Percentiles rank a stretch among this genome's conserved stretches.
Conservation (phyloP, 1,140 invertebrate genomes). For the Platyscapa corneri region DNA sequence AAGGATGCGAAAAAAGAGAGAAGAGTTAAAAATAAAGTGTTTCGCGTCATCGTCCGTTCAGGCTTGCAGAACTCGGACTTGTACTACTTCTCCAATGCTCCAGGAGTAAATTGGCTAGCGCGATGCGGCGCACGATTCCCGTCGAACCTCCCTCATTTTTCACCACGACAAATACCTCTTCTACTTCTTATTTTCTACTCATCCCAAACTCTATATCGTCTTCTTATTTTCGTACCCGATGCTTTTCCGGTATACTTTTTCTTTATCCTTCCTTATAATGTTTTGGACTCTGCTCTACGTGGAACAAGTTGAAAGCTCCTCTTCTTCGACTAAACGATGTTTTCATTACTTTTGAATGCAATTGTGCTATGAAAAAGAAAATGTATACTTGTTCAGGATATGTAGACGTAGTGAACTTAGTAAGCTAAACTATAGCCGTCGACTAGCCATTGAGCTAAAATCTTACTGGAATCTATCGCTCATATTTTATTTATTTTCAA, state of each 20-base stretch:
- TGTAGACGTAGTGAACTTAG: too few species aligned
- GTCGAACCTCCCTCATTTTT: constrained; percentile 46
- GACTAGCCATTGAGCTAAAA: too few species aligned
- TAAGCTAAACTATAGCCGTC: too few species aligned
- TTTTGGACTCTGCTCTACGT: neutral
- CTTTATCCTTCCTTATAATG: neutral
- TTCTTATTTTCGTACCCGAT: neutral
- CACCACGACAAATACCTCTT: constrained; percentile 36
- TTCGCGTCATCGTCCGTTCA: neutral
- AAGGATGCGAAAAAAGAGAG: neutral
- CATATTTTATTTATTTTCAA: too few species aligned
- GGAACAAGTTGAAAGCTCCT: neutral
- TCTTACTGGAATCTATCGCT: too few species aligned
- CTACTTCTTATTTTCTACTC: neutral
- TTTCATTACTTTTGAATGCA: too few species aligned
- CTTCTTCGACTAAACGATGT: neutral
- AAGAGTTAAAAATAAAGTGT: neutral
- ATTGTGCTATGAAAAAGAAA: too few species aligned
- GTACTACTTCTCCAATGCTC: neutral
- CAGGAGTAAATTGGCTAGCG: constrained; percentile 25
- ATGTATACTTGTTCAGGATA: too few species aligned
- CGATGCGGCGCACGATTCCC: constrained; percentile 29
- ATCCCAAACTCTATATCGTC: neutral
- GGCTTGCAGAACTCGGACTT: constrained; percentile 6
- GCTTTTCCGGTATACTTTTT: neutral